Evolutionary conservation across 1,140 invertebrate species (phyloP), one percentile per base, ranked within the genome.

Genomic region (Leptopilina boulardi): DNA sequence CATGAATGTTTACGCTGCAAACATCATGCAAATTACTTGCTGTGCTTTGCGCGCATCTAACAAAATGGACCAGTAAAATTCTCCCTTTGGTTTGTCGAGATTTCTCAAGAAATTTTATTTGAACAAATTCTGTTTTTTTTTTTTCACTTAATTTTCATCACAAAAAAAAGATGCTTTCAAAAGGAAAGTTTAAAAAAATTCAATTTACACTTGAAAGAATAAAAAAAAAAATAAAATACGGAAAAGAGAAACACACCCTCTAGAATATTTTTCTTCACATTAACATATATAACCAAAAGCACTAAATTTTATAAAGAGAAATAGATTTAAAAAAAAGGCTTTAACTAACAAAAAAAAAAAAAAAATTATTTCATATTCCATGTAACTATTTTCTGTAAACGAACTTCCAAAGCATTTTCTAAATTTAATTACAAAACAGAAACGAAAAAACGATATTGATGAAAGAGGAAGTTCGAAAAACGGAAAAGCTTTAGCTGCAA

Each of bases 1-100:
- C 56, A 59, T 59, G 56, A 59, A 59, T 66, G 23, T 66, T 66
- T 34, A 66, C 26, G 21, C 23, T 66, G 15, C 59, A 30, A 34
- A 34, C 59, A 30, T 66, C 13, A 66, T 34, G 26, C 23, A 66
- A 34, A 66, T 66, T 66, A n/a, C 23, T 26, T 30, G 59, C 21
- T 66, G 23, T 13, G 13, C 59, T 66, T 66, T 66, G 26, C 54
- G 23, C n/a, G n/a, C n/a, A n/a, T n/a, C n/a, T 23, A 66, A 0
- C 15, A 30, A 15, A 34, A 66, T 34, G 26, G 26, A 30, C 23
- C 34, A 38, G 34, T 38, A n/a, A 2, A 0, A 8, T 66, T 66
- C 59, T n/a, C n/a, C n/a, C n/a, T n/a, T n/a, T 66, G 59, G 59
- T 30, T 34, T 66, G 23, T 34, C 11, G 59, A 30, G 56, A 66